Conservation (phyloP, 2,113 vertebrate genomes). For the Festucalex cinctus region DNA sequence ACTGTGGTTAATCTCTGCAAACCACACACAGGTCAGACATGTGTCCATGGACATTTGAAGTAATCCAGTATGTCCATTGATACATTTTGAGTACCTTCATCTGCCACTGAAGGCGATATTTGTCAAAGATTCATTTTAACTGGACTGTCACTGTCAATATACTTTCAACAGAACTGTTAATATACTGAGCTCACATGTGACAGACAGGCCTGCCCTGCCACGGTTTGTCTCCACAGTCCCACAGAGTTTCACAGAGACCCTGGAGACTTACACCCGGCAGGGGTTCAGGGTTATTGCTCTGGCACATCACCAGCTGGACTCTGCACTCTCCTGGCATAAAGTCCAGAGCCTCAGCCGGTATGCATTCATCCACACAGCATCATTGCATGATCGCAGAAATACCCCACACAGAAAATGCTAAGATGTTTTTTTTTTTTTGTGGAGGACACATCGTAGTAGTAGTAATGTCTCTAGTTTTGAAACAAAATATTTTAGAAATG, state of each 20-base stretch:
- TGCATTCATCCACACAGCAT: conserved; percentile 5
- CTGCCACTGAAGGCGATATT: too few relatives aligned
- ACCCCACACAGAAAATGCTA: too few relatives aligned
- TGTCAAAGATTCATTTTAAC: too few relatives aligned
- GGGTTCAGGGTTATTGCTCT: conserved; percentile 96
- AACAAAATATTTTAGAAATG: too few relatives aligned
- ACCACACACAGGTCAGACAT: conserved; percentile 79
- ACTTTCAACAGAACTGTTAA: not conserved
- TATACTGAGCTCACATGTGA: not conserved
- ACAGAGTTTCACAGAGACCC: conserved; percentile 79
- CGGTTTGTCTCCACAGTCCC: conserved; percentile 75
- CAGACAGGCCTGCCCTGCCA: conserved; percentile 7
- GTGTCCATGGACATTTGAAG: not conserved
- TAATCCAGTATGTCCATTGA: not conserved
- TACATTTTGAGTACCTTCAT: not conserved
- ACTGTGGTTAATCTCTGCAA: conserved; percentile 87
- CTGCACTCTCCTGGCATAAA: conserved; percentile 94
- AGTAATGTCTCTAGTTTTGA: too few relatives aligned
- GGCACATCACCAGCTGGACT: conserved; percentile 88
- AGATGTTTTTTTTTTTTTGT: too few relatives aligned
- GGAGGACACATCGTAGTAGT: too few relatives aligned
- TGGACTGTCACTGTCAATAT: not conserved
- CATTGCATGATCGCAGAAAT: not conserved
- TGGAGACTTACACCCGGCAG: conserved; percentile 90
- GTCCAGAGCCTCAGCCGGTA: conserved; percentile 90